Evolutionary conservation across 2,113 vertebrate species (phyloP).

Genomic region (Campylomormyrus numenius): DNA sequence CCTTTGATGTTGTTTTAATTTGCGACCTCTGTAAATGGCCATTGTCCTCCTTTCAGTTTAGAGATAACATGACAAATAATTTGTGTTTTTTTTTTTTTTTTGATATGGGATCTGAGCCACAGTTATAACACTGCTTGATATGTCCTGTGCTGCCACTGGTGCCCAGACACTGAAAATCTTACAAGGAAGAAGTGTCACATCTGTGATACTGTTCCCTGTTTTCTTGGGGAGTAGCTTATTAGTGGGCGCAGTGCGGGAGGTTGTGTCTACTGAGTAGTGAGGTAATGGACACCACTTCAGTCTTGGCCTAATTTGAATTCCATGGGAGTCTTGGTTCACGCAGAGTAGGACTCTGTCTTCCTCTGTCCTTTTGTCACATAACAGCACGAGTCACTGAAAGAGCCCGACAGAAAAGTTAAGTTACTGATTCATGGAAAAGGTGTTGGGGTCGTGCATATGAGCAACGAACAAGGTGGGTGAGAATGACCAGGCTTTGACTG

Average conservation of each 20-base stretch:
- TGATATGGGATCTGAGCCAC: no score
- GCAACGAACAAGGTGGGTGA: not conserved
- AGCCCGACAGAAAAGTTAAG: not conserved
- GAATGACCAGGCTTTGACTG: not conserved
- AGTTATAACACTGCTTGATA: not conserved
- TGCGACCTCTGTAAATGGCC: not conserved
- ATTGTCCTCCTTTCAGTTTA: not conserved
- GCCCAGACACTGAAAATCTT: not conserved
- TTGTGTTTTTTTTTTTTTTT: not conserved
- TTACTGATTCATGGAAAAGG: not conserved
- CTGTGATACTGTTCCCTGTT: not conserved
- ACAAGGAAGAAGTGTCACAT: not conserved
- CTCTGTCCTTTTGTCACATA: not conserved
- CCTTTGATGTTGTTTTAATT: constrained; percentile 2
- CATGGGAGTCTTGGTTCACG: not conserved
- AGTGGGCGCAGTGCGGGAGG: not conserved
- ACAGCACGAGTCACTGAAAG: not conserved
- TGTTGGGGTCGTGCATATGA: not conserved
- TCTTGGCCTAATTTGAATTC: constrained; percentile 11
- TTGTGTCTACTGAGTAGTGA: not conserved
- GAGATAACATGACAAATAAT: not conserved
- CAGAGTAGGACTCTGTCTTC: not conserved
- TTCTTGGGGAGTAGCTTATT: not conserved
- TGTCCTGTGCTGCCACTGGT: not conserved
- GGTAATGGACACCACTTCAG: not conserved